Base-by-base conservation (phyloP, 1,140 invertebrate genomes). In the Melipona quadrifasciata region DNA sequence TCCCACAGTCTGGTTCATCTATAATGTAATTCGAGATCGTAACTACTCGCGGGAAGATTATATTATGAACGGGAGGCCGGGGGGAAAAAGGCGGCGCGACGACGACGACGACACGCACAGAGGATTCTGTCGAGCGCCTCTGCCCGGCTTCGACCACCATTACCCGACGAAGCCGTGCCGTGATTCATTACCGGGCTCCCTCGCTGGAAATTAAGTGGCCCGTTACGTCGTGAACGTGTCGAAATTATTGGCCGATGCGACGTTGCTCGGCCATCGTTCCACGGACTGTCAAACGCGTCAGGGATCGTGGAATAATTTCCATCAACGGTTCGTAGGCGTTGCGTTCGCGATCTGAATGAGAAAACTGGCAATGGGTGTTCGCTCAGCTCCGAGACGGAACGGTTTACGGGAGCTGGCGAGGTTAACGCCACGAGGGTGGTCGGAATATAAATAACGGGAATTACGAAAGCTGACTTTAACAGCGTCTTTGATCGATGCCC, bases 11-110 rank as follows among this genome's bases (percentile, higher is more conserved):
- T 68, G 67, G 75, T 82, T 90, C 89, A 87, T 90, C 89, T 85
- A 89, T 90, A 90, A 90, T 85, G 89, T 90, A 90, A 90, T 90
- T 90, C 89, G 89, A 90, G 88, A 90, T 82, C 71, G 85, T 89
- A 90, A 90, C 88, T 89, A 84, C 77, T 80, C 82, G 58, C 84
- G 80, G 88, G 74, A 87, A 89, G 88, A 87, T 89, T 87, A 80
- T 84, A 85, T 84, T 83, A 83, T 73, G 39, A 61, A 53, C 79
- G 76, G 51, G 82, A 24, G 31, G 55, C 0, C 47, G 70, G 53
- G 71, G 71, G 83, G 78, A 82, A 87, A 76, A 89, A 84, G 68
- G 67, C 82, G 68, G 76, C 76, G 14, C 81, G 53, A 31, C 31
- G 6, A 47, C 39, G 8, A 47, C 83, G 39, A 68, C 61, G 78